phyloP scores from a whole-genome alignment of 2,888 invertebrate genomes.

The Pharmacophagus antenor region DNA sequence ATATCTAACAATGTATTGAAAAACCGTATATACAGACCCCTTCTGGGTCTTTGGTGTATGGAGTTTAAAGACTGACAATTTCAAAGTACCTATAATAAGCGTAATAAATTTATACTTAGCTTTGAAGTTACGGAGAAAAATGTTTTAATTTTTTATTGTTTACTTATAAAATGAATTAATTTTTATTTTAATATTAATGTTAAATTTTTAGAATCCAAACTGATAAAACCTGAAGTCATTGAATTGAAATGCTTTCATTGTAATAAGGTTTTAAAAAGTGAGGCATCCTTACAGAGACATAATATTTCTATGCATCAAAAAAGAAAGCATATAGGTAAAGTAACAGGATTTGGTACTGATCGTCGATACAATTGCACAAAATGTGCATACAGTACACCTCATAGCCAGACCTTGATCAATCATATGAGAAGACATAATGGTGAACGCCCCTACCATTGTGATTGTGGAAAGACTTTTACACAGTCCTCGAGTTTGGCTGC shows the following conservation, averaged over 20 bases:
- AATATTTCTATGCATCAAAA: constrained; percentile 63
- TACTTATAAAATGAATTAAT: neutral
- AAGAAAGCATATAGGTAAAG: constrained; percentile 57
- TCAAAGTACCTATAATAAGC: too few relatives aligned
- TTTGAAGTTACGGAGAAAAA: too few relatives aligned
- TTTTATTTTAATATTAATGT: neutral
- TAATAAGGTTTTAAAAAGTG: constrained; percentile 57
- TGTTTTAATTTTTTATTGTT: neutral
- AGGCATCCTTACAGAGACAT: constrained; percentile 57
- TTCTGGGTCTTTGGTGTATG: too few relatives aligned
- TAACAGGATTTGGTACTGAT: constrained; percentile 61
- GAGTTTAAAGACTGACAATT: too few relatives aligned
- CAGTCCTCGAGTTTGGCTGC: constrained; percentile 68
- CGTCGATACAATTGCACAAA: constrained; percentile 67
- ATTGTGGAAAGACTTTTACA: constrained; percentile 71
- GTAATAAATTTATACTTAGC: too few relatives aligned
- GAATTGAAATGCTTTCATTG: constrained; percentile 48
- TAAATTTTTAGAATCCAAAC: constrained; percentile 6
- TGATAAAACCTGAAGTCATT: constrained; percentile 2
- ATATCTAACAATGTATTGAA: too few relatives aligned
- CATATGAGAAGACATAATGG: constrained; percentile 72
- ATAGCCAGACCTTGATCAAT: constrained; percentile 72
- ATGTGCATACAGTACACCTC: constrained; percentile 67
- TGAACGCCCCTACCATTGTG: constrained; percentile 66
- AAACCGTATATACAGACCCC: too few relatives aligned